These are phyloP conservation scores for Scaptodrosophila latifasciaeformis DNA, from an alignment of 2,888 invertebrate species.

Conservation along the genomic window DNA sequence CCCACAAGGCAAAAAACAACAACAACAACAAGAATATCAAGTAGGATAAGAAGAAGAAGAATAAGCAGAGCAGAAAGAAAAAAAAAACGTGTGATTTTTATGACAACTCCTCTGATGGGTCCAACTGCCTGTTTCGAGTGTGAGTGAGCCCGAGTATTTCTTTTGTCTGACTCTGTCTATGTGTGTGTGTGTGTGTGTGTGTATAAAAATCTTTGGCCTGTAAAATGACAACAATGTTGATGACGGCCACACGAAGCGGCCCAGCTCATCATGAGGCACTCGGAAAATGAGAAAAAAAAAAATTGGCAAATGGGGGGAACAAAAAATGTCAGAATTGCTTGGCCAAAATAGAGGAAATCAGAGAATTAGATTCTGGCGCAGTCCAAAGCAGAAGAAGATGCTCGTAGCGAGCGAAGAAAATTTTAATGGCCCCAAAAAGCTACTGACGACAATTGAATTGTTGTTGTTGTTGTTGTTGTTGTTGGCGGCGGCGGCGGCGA, in stretches of 20 bases:
- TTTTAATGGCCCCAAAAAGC: neutral
- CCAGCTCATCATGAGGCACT: slow-evolving; percentile 8
- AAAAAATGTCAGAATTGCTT: neutral
- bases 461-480: neutral
- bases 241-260: slow-evolving; percentile 34
- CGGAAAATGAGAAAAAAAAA: slow-evolving; percentile 31
- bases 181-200: neutral
- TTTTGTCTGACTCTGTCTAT: too few species aligned
- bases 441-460: neutral
- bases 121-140: neutral
- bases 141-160: neutral
- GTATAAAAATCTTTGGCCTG: slow-evolving; percentile 55
- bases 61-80: too few species aligned
- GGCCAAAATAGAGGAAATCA: too few species aligned
- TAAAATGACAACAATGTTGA: slow-evolving; percentile 60
- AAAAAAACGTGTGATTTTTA: slow-evolving; percentile 16
- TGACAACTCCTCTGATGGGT: slow-evolving; percentile 3
- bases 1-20: neutral
- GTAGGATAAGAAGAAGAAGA: too few species aligned
- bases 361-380: too few species aligned
- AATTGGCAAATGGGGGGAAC: neutral
- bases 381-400: too few species aligned
- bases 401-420: too few species aligned
- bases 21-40: neutral
- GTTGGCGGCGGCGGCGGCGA: neutral